Percentiles rank a stretch among this genome's conserved stretches.
Evolutionary conservation across 2,797 vertebrate genomes (phyloP).

Genomic region (Nasua narica): DNA sequence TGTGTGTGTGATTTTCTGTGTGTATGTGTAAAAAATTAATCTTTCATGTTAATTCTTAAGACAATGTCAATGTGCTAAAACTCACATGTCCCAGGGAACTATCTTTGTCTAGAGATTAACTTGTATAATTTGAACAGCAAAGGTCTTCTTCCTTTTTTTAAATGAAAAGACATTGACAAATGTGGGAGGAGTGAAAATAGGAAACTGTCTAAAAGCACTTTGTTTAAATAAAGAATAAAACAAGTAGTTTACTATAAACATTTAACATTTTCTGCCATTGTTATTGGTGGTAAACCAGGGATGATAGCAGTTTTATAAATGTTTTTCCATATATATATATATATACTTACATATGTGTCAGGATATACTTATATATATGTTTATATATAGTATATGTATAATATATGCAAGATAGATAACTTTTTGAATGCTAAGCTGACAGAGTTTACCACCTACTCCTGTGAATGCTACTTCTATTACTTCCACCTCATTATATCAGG

Average conservation of each 20-base stretch:
- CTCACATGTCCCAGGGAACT: slow-evolving; percentile 55
- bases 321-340: neutral
- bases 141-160: slow-evolving; percentile 68
- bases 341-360: neutral
- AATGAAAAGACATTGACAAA: slow-evolving; percentile 62
- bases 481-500: neutral
- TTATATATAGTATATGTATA: neutral
- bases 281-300: neutral
- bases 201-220: neutral
- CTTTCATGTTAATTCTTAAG: slow-evolving; percentile 63
- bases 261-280: neutral
- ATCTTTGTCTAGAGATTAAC: slow-evolving; percentile 56
- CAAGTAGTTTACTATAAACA: neutral
- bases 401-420: neutral
- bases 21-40: slow-evolving; percentile 8
- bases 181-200: neutral
- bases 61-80: slow-evolving; percentile 71
- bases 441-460: neutral
- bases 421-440: neutral
- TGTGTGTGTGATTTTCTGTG: neutral
- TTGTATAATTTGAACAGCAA: slow-evolving; percentile 61
- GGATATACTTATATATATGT: neutral
- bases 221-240: neutral
- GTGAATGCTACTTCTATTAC: neutral
- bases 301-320: neutral